Conservation (phyloP, 2,113 vertebrate genomes). For the Ictalurus punctatus region DNA sequence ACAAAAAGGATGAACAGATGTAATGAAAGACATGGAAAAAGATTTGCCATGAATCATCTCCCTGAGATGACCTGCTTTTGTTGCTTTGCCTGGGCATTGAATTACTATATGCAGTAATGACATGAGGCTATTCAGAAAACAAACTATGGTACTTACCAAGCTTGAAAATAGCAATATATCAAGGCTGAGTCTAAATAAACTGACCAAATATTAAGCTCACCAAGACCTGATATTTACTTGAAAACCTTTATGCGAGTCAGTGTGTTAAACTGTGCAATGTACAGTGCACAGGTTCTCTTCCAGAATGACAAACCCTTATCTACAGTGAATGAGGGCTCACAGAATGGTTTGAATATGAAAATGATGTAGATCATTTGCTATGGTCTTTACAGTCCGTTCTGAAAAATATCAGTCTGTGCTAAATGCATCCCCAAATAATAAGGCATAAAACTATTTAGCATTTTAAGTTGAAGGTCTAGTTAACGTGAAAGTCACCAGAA, state of each 20-base stretch:
- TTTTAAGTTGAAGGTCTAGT: slow-evolving; percentile 21
- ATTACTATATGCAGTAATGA: not conserved
- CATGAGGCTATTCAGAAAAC: not conserved
- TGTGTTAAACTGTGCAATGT: not conserved
- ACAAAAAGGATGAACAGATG: slow-evolving; percentile 48
- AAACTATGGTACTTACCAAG: not conserved
- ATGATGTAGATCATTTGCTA: too few relatives aligned
- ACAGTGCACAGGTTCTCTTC: not conserved
- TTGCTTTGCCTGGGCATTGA: slow-evolving; percentile 7
- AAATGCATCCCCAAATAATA: not conserved
- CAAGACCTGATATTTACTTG: not conserved
- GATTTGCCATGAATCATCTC: slow-evolving; percentile 31
- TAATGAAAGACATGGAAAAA: slow-evolving; percentile 36
- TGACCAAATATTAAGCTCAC: not conserved
- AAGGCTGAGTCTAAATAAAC: not conserved
- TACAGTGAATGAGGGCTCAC: too few relatives aligned
- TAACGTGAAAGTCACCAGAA: slow-evolving; percentile 19
- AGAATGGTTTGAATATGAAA: too few relatives aligned
- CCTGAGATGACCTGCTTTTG: slow-evolving; percentile 36
- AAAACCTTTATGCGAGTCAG: not conserved
- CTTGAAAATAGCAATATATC: not conserved
- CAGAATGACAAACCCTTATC: too few relatives aligned
- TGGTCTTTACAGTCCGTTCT: not conserved
- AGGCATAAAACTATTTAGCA: not conserved
- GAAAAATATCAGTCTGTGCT: not conserved